Evolutionary conservation across 92 coral and sea anemone genomes (phyloP).

Genomic region (Actinernus sp.): DNA sequence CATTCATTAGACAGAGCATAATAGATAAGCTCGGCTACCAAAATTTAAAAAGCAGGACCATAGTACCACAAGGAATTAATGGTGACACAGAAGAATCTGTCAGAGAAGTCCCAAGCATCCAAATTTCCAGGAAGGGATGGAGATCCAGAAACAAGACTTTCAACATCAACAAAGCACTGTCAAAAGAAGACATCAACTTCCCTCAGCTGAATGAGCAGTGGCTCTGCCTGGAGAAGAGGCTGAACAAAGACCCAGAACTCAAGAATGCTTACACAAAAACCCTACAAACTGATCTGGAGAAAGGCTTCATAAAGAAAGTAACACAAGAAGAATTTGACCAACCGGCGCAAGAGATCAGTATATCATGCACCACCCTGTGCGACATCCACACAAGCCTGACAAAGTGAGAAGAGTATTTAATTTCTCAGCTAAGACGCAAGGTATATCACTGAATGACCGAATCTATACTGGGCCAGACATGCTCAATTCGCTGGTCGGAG

Average conservation of each 20-base stretch:
- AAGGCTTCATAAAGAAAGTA: slow-evolving; percentile 38
- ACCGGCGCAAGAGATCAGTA: slow-evolving; percentile 38
- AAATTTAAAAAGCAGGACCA: neutral
- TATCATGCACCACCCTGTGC: slow-evolving; percentile 24
- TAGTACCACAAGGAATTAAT: neutral
- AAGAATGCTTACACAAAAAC: slow-evolving; percentile 15
- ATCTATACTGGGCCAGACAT: slow-evolving; percentile 14
- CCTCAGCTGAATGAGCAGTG: neutral
- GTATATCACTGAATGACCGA: slow-evolving; percentile 8
- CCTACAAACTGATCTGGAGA: slow-evolving; percentile 41
- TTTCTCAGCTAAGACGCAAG: slow-evolving; percentile 1
- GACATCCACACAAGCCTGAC: slow-evolving; percentile 11
- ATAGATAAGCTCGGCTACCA: neutral
- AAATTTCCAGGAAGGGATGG: neutral
- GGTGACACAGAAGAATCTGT: neutral
- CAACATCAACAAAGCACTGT: neutral
- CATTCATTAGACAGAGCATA: neutral
- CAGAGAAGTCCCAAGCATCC: neutral
- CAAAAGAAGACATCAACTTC: neutral
- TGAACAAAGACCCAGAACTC: slow-evolving; percentile 11
- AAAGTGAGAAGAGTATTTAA: slow-evolving; percentile 8
- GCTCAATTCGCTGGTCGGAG: slow-evolving; percentile 2
- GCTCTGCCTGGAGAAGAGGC: slow-evolving; percentile 27
- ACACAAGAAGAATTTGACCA: slow-evolving; percentile 21
- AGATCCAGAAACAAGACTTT: neutral